Evolutionary conservation across 2,113 vertebrate genomes (phyloP).

Genomic region (Gnathonemus echidnorhynchus): DNA sequence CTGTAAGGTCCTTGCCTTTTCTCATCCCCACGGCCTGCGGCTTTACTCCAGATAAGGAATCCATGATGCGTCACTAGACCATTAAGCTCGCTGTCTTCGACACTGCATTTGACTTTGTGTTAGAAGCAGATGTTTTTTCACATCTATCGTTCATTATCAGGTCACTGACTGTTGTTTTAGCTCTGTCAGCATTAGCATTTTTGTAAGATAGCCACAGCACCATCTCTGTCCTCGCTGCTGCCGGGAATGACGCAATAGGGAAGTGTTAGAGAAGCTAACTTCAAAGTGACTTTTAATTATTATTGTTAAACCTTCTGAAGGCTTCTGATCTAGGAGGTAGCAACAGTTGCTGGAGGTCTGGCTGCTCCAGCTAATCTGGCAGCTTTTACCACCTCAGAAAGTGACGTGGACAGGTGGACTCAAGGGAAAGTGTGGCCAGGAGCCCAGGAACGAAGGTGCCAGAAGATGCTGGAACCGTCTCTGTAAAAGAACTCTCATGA

Average conservation of each 20-base stretch:
- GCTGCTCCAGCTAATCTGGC: not conserved
- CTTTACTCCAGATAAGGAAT: not conserved
- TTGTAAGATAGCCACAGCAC: not conserved
- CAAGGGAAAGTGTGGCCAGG: not conserved
- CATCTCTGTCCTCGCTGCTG: not conserved
- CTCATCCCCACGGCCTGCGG: not conserved
- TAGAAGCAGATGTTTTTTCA: not conserved
- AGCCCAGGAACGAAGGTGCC: not conserved
- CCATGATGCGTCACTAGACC: not conserved
- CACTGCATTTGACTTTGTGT: not conserved
- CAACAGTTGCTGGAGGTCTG: not conserved
- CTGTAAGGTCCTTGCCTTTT: not conserved
- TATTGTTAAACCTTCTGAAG: not conserved
- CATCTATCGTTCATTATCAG: not conserved
- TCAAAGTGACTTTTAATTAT: not conserved
- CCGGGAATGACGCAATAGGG: not conserved
- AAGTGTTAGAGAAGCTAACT: not conserved
- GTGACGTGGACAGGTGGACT: slow-evolving; percentile 3
- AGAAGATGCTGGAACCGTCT: not conserved
- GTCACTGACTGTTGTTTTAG: not conserved
- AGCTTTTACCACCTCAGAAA: not conserved
- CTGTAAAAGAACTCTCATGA: not conserved
- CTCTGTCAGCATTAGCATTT: not conserved
- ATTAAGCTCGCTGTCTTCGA: not conserved
- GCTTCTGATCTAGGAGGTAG: not conserved